phyloP scores from a whole-genome alignment of 2,888 invertebrate species.

The Ennomos quercinarius region DNA sequence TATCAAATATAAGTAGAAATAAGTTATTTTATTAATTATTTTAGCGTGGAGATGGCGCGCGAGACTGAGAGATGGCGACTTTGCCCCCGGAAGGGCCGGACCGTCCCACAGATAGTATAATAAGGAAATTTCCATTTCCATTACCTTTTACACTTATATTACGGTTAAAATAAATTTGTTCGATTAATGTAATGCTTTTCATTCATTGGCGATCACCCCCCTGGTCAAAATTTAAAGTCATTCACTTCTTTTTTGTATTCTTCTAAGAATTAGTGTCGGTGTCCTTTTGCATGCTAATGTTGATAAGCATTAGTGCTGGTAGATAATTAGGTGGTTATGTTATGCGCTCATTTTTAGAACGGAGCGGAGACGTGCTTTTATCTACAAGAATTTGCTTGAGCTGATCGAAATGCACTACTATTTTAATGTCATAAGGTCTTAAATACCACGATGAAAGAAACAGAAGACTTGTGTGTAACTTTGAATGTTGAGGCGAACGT shows the following conservation, averaged over 20 bases:
- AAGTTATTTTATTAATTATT: constrained; percentile 68
- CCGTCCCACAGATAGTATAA: constrained; percentile 80
- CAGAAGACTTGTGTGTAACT: no score
- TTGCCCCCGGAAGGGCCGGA: constrained; percentile 75
- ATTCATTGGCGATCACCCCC: constrained; percentile 75
- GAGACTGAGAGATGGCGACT: constrained; percentile 82
- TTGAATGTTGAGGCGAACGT: no score
- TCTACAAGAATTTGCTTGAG: no score
- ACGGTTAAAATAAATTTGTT: constrained; percentile 71
- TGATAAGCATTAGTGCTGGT: constrained; percentile 42
- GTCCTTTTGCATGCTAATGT: constrained; percentile 80
- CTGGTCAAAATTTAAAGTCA: constrained; percentile 68
- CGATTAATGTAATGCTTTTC: constrained; percentile 76
- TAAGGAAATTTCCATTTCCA: constrained; percentile 66
- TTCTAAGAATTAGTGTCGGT: constrained; percentile 49
- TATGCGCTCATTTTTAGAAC: constrained; percentile 22
- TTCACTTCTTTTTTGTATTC: constrained; percentile 78
- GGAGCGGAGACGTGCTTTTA: constrained; percentile 9
- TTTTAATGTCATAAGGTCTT: no score
- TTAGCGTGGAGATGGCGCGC: constrained; percentile 76
- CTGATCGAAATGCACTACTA: no score
- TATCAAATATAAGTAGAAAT: constrained; percentile 41
- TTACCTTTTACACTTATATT: constrained; percentile 61
- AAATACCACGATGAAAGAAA: no score
- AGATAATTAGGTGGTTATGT: constrained; percentile 28